A percentile compares a stretch with the other conserved stretches of the same genome.
These are phyloP conservation scores for Sycophila texana DNA, from an alignment of 2,888 invertebrate species.

Conservation along the genomic window DNA sequence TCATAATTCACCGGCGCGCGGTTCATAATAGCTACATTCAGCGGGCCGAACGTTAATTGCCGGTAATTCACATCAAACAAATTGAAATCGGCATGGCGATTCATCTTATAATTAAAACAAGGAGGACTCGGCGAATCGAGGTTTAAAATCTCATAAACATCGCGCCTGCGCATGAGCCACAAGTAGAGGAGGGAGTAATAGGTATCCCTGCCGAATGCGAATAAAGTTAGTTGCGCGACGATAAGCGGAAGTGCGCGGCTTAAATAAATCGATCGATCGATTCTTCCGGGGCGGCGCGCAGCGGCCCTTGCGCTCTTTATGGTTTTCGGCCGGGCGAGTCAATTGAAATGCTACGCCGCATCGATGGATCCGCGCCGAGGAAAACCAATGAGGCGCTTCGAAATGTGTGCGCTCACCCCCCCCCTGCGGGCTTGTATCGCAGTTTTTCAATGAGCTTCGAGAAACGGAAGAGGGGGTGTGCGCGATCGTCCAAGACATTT, in stretches of 20 bases:
- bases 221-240: slow-evolving; percentile 21
- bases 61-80: too few relatives aligned
- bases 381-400: slow-evolving; percentile 43
- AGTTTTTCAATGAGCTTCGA: slow-evolving; percentile 41
- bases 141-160: not conserved
- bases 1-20: too few relatives aligned
- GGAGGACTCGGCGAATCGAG: not conserved
- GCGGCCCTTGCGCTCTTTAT: slow-evolving; percentile 24
- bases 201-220: not conserved
- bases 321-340: slow-evolving; percentile 22
- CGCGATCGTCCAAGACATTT: slow-evolving; percentile 23
- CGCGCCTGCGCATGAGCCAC: too few relatives aligned
- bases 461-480: not conserved
- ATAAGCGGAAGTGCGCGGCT: slow-evolving; percentile 39
- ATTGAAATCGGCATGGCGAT: too few relatives aligned
- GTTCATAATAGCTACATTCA: too few relatives aligned
- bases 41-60: too few relatives aligned
- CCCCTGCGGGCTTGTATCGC: slow-evolving; percentile 22
- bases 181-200: too few relatives aligned
- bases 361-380: slow-evolving; percentile 32
- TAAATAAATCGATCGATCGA: slow-evolving; percentile 57
- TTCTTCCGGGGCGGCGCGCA: slow-evolving; percentile 25
- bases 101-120: too few relatives aligned
- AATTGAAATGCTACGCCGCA: slow-evolving; percentile 40
- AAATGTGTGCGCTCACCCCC: slow-evolving; percentile 20